phyloP scores from a whole-genome alignment of 2,888 invertebrate genomes.

The Stenolophus ochropezus region DNA sequence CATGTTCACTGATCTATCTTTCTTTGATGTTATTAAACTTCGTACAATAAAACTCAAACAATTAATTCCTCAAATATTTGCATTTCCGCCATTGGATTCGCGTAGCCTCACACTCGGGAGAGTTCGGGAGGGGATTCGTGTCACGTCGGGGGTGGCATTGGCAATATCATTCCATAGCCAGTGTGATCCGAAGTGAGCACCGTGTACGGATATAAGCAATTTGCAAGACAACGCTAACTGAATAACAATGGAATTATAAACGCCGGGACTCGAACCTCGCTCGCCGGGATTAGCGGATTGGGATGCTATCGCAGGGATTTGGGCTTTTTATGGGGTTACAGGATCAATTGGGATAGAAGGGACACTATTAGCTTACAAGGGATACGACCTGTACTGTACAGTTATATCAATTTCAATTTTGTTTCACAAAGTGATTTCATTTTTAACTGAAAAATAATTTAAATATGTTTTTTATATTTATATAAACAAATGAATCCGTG shows the following conservation, averaged over 20 bases:
- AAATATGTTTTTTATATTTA: no score
- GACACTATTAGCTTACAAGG: not conserved
- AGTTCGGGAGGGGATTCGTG: slow-evolving; percentile 3
- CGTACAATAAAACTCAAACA: not conserved
- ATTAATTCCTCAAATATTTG: slow-evolving; percentile 13
- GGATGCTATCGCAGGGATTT: slow-evolving; percentile 9
- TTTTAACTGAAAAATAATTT: no score
- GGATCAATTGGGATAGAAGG: slow-evolving; percentile 20
- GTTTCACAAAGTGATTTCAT: not conserved
- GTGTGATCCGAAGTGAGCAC: not conserved
- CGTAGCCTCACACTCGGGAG: not conserved
- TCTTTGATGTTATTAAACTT: not conserved
- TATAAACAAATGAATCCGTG: no score
- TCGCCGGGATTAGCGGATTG: not conserved
- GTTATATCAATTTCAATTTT: not conserved
- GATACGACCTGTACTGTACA: not conserved
- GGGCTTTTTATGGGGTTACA: slow-evolving; percentile 9
- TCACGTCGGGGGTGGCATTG: slow-evolving; percentile 41
- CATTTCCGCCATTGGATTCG: not conserved
- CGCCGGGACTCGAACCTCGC: slow-evolving; percentile 21
- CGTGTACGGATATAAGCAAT: slow-evolving; percentile 45
- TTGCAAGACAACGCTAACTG: slow-evolving; percentile 44
- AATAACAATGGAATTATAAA: slow-evolving; percentile 54
- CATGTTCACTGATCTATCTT: no score
- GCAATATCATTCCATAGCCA: slow-evolving; percentile 6